A percentile compares a stretch with the other conserved stretches of the same genome.
Conservation (phyloP, 2,888 invertebrate genomes). For the Papilio protenor region DNA sequence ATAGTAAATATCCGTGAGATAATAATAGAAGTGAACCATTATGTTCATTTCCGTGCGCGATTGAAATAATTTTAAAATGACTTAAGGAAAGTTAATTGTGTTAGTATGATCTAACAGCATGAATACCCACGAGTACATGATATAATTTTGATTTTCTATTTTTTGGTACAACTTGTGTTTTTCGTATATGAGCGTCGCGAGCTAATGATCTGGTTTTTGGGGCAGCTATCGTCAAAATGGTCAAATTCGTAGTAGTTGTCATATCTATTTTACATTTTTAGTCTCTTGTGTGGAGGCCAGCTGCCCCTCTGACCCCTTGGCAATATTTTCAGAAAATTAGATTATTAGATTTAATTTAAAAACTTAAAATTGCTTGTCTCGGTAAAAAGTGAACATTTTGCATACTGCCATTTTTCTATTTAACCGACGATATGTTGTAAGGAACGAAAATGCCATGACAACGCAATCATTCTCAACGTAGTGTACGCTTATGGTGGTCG, state of each 20-base stretch:
- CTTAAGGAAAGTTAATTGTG: background rate
- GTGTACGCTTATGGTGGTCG: background rate
- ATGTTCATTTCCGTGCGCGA: background rate
- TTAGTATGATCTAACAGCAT: background rate
- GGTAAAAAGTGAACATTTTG: too few species aligned
- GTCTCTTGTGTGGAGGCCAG: too few species aligned
- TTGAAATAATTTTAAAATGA: conserved; percentile 15
- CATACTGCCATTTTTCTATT: background rate
- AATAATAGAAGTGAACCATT: background rate
- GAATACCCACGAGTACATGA: background rate
- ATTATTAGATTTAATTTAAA: too few species aligned
- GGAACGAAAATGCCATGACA: background rate
- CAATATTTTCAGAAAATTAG: too few species aligned
- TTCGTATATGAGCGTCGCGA: background rate
- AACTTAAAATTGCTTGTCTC: too few species aligned
- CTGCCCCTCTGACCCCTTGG: too few species aligned
- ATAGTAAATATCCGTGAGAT: conserved; percentile 16
- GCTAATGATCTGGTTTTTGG: too few species aligned
- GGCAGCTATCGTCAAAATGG: too few species aligned
- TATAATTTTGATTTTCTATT: background rate
- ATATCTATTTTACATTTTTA: too few species aligned
- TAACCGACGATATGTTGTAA: background rate
- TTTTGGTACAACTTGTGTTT: background rate
- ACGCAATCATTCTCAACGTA: background rate
- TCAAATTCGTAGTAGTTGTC: too few species aligned